These are phyloP conservation scores for Choreutis nemorana DNA, from an alignment of 2,888 invertebrate species.

Conservation along the genomic window DNA sequence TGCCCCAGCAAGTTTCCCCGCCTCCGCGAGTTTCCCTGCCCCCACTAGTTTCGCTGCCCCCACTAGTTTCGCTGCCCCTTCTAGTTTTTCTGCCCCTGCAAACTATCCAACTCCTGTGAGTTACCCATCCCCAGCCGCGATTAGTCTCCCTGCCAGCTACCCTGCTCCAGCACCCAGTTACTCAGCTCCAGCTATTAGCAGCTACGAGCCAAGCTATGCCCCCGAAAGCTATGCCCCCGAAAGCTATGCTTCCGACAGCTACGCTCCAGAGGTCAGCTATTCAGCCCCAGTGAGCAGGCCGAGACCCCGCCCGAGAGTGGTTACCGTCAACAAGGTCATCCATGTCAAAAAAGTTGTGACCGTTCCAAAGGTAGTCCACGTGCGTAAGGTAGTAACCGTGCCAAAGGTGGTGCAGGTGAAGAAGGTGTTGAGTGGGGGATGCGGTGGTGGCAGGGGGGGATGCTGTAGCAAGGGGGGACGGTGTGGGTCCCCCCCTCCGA, in stretches of 20 bases:
- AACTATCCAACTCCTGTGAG: too few species aligned
- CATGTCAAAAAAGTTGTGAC: conserved; percentile 15
- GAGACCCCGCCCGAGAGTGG: conserved; percentile 18
- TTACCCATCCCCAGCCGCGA: too few species aligned
- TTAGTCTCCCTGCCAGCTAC: too few species aligned
- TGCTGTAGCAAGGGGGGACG: conserved; percentile 1
- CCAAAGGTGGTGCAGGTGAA: conserved; percentile 31
- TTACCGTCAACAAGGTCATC: conserved; percentile 29
- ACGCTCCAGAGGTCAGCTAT: conserved; percentile 6
- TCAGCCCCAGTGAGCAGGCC: conserved; percentile 3
- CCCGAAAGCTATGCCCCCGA: background rate
- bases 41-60: conserved; percentile 1
- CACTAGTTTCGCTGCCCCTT: too few species aligned
- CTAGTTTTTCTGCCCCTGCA: too few species aligned
- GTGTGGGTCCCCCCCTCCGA: conserved; percentile 5
- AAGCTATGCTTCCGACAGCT: conserved; percentile 3
- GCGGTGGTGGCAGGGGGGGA: conserved; percentile 9
- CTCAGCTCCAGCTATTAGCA: conserved; percentile 6
- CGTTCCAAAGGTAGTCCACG: conserved; percentile 21
- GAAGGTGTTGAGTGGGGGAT: conserved; percentile 20
- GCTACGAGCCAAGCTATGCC: background rate
- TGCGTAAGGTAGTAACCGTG: conserved; percentile 26
- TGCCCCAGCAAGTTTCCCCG: conserved; percentile 2
- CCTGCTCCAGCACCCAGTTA: conserved; percentile 4
- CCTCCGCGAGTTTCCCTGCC: background rate